phyloP scores from a whole-genome alignment of 2,888 invertebrate species.

The Leptarthrus brevirostris region DNA sequence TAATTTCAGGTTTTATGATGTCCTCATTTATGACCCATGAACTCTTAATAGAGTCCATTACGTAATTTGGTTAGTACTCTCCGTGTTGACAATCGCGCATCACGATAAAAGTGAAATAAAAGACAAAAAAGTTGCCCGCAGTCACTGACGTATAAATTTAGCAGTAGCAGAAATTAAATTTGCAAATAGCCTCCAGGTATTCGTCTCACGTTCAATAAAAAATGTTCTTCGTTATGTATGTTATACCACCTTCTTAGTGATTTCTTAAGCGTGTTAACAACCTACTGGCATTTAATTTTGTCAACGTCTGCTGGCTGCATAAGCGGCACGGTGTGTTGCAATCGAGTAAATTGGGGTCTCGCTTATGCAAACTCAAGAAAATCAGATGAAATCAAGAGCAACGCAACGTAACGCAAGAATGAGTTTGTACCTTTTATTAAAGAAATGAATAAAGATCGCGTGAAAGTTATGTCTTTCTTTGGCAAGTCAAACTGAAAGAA shows the following conservation, averaged over 20 bases:
- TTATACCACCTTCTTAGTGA: neutral
- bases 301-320: neutral
- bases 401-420: neutral
- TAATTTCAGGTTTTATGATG: too few relatives aligned
- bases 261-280: constrained; percentile 3
- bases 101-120: too few relatives aligned
- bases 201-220: neutral
- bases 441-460: neutral
- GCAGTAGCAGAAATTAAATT: neutral
- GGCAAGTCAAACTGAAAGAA: neutral
- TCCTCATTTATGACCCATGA: too few relatives aligned
- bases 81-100: too few relatives aligned
- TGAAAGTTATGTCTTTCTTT: constrained; percentile 27
- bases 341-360: neutral
- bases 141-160: neutral
- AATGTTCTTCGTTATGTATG: neutral
- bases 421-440: neutral
- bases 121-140: too few relatives aligned
- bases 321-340: neutral
- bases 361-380: constrained; percentile 1
- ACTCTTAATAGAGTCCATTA: too few relatives aligned
- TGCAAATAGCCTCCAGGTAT: neutral
- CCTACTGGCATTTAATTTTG: constrained; percentile 3
- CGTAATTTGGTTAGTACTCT: too few relatives aligned
- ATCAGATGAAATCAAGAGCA: neutral